Conservation (phyloP, 2,888 invertebrate genomes). For the Subacronicta megacephala region DNA sequence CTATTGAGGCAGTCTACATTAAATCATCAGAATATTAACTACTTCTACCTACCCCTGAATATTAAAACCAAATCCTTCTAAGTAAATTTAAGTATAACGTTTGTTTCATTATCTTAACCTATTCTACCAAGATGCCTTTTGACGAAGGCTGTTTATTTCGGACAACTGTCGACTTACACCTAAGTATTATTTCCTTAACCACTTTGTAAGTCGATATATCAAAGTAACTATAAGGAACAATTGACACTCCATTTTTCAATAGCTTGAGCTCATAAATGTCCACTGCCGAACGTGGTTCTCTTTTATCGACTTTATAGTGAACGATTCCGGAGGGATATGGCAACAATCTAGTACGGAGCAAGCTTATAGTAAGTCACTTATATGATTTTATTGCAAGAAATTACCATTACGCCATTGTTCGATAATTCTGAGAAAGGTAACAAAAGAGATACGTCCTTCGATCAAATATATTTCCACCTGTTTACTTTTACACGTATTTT, state of each 20-base stretch:
- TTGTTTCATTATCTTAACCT: too few species aligned
- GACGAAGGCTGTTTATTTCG: constrained; percentile 1
- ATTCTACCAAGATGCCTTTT: too few species aligned
- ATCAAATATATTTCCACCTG: too few species aligned
- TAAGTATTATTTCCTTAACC: constrained; percentile 10
- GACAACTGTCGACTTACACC: not conserved
- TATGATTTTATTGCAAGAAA: not conserved
- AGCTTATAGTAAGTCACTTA: not conserved
- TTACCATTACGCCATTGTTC: too few species aligned
- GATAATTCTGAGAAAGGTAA: too few species aligned
- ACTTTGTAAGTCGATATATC: constrained; percentile 7
- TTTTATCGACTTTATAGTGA: constrained; percentile 41
- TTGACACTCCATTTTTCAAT: constrained; percentile 46
- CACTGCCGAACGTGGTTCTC: constrained; percentile 36
- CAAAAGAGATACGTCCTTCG: too few species aligned
- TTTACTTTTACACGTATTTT: too few species aligned
- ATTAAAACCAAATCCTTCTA: too few species aligned
- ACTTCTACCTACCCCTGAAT: too few species aligned
- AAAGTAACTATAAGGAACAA: constrained; percentile 32
- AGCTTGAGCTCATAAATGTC: constrained; percentile 49
- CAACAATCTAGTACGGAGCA: constrained; percentile 8
- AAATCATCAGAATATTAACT: too few species aligned
- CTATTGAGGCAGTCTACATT: too few species aligned
- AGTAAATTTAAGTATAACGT: too few species aligned
- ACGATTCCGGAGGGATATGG: constrained; percentile 34